Evolutionary conservation across 37 sponge, comb jelly and placozoan genomes (phyloP), one percentile per base, ranked within the genome.

Genomic region (Halisarca cf. caerulea): DNA sequence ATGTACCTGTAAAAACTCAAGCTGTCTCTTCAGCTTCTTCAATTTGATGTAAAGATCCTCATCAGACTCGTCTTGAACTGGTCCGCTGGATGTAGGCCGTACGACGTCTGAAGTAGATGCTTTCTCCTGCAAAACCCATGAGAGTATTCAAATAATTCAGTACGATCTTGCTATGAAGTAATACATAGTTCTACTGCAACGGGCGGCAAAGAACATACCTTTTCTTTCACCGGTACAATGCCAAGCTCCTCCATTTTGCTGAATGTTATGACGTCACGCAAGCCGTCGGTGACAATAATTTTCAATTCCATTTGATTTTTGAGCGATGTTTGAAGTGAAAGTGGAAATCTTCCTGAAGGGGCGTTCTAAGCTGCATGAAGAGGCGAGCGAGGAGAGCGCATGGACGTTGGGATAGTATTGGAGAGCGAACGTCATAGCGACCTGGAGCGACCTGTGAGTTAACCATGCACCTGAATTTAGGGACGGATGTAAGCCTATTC

Each of bases 21-120:
- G 80, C 58, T 96, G 97, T 34, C 88, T 90, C 84, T 94, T 91
- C 0, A 98, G 89, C 33, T 85, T 87, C 78, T 98, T 98, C 87
- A 87, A 94, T 59, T 85, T 89, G 20, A 95, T 85, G 80, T 98
- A 98, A 39, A 94, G 64, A 64, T 98, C 96, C 45, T 79, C 89
- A 0, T 74, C 77, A 24, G 59, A 78, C 66, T 60, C 80, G 11
- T 87, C 53, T 2, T 81, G 47, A 3, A 24, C 60, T 2, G 34
- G 33, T 21, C 21, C 60, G 8, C 40, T 28, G 37, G 78, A 43
- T 1, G 85, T 74, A 11, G 78, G 38, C 0, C 36, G 43, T 2
- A 28, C 39, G 38, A 73, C 34, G 45, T 7, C 66, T 11, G 23
- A 21, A 39, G 82, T 8, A 1, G 44, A 20, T 21, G 43, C n/a